Evolutionary conservation across 2,888 invertebrate genomes (phyloP).

Genomic region (Zaprionus bogoriensis): DNA sequence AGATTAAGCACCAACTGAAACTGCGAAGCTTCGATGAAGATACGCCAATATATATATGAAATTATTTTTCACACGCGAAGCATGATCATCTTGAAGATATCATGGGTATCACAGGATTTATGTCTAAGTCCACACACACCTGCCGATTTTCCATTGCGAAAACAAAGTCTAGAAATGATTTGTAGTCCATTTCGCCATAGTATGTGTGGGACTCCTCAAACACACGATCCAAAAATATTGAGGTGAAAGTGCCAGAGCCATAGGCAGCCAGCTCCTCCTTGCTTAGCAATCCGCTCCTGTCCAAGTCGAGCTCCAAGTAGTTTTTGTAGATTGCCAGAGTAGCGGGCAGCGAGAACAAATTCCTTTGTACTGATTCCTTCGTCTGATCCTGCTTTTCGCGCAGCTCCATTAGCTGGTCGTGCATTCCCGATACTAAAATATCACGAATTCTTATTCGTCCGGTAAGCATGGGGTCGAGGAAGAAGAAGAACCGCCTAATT

Average conservation of each 20-base stretch:
- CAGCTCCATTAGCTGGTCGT: slow-evolving; percentile 95
- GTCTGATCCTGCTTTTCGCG: slow-evolving; percentile 91
- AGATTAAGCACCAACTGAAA: neutral
- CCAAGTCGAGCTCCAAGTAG: slow-evolving; percentile 95
- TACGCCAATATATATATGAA: too few species aligned
- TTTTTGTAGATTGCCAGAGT: slow-evolving; percentile 96
- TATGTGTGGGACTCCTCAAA: slow-evolving; percentile 98
- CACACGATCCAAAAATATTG: slow-evolving; percentile 94
- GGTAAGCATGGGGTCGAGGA: slow-evolving; percentile 93
- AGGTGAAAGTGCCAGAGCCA: slow-evolving; percentile 95
- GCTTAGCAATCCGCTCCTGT: slow-evolving; percentile 98
- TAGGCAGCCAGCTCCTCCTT: slow-evolving; percentile 94
- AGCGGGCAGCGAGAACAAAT: slow-evolving; percentile 95
- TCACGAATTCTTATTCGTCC: slow-evolving; percentile 95
- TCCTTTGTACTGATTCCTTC: slow-evolving; percentile 91
- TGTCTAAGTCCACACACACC: slow-evolving; percentile 85
- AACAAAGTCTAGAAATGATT: slow-evolving; percentile 97
- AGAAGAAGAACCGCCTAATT: slow-evolving; percentile 97
- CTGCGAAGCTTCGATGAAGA: too few species aligned
- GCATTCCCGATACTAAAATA: slow-evolving; percentile 89
- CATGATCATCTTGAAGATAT: too few species aligned
- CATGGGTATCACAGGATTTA: too few species aligned
- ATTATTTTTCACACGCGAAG: too few species aligned
- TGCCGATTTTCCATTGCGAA: slow-evolving; percentile 95
- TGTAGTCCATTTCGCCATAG: slow-evolving; percentile 98